These are phyloP conservation scores for Arctopsyche grandis DNA, from an alignment of 1,140 invertebrate genomes.

Conservation along the genomic window DNA sequence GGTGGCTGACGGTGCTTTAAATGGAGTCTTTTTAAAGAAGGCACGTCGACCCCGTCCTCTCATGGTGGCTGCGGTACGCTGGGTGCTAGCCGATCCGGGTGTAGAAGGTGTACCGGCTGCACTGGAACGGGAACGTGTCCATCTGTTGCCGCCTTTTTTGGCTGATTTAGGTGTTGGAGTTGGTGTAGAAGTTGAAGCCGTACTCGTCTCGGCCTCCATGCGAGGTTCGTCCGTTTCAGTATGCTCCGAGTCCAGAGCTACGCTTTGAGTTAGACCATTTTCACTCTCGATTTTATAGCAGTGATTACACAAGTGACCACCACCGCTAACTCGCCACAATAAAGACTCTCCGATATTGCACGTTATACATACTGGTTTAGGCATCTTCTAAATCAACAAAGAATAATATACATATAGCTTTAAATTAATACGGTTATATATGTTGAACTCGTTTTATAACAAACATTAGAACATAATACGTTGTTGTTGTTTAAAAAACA, in stretches of 20 bases:
- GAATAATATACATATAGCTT: too few relatives aligned
- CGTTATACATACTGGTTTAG: conserved; percentile 63
- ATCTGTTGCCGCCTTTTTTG: conserved; percentile 61
- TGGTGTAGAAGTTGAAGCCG: conserved; percentile 60
- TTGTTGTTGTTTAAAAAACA: too few relatives aligned
- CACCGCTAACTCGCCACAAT: conserved; percentile 62
- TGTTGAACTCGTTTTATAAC: too few relatives aligned
- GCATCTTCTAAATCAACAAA: conserved; percentile 56
- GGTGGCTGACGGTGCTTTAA: conserved; percentile 82
- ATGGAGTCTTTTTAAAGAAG: conserved; percentile 83
- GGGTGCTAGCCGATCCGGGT: conserved; percentile 60
- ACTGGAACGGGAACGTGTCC: conserved; percentile 62
- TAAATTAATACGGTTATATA: too few relatives aligned
- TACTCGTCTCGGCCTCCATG: conserved; percentile 57
- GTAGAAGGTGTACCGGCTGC: conserved; percentile 58
- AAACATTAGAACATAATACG: too few relatives aligned
- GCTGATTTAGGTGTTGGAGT: conserved; percentile 60
- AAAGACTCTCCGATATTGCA: conserved; percentile 62
- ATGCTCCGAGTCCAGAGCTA: conserved; percentile 59
- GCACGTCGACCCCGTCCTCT: conserved; percentile 80
- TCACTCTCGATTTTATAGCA: conserved; percentile 61
- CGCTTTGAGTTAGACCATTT: conserved; percentile 52
- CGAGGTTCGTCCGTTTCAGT: conserved; percentile 58
- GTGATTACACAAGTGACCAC: conserved; percentile 65
- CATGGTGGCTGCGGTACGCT: conserved; percentile 61